Conservation (phyloP, 2,113 vertebrate genomes). For the Erythrocercus mccallii region DNA sequence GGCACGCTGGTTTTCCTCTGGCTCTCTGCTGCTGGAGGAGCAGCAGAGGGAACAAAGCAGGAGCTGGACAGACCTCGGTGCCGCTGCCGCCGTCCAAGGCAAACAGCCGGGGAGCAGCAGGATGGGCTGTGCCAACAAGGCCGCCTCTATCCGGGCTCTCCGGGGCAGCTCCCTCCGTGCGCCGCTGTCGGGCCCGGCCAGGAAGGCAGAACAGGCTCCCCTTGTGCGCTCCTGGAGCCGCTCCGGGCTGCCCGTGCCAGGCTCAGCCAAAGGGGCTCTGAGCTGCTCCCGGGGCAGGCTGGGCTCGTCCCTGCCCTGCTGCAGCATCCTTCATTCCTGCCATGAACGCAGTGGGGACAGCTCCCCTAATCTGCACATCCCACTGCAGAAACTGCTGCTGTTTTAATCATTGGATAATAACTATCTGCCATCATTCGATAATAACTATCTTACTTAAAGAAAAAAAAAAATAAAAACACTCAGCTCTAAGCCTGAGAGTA, state of each 20-base stretch:
- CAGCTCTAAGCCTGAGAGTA: no score
- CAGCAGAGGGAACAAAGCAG: not conserved
- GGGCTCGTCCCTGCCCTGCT: not conserved
- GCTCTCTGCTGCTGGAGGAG: not conserved
- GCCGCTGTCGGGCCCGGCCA: rapidly evolving
- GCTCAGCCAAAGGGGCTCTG: not conserved
- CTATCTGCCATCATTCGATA: not conserved
- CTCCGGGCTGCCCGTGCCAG: not conserved
- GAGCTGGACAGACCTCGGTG: not conserved
- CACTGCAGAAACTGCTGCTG: not conserved
- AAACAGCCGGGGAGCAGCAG: not conserved
- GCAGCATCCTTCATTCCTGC: not conserved
- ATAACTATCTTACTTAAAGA: not conserved
- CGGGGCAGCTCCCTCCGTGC: rapidly evolving
- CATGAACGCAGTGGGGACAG: rapidly evolving
- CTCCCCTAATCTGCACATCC: not conserved
- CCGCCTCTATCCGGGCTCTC: not conserved
- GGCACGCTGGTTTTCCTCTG: rapidly evolving
- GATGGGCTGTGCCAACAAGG: not conserved
- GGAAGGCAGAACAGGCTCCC: not conserved
- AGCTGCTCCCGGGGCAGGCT: not conserved
- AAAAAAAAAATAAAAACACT: no score
- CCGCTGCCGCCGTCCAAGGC: not conserved
- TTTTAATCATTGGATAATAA: not conserved
- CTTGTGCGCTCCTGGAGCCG: not conserved